Evolutionary conservation across 2,113 vertebrate genomes (phyloP).

Genomic region (Jacana jacana): DNA sequence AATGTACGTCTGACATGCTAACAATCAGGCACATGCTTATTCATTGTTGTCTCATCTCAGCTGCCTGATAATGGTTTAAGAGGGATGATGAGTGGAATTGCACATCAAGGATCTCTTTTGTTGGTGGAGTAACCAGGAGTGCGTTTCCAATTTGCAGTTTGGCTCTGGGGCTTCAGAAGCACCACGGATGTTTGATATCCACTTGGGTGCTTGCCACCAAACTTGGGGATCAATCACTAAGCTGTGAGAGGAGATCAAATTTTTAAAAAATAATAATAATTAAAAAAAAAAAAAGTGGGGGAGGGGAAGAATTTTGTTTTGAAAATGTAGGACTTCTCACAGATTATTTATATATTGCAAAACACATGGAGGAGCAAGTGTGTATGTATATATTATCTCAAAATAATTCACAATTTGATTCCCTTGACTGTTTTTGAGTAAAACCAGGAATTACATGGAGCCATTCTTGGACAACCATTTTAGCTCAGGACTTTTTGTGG

Average conservation of each 20-base stretch:
- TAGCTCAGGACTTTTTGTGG: not conserved
- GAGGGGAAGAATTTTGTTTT: not conserved
- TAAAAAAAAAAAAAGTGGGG: not conserved
- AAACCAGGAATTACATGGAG: not conserved
- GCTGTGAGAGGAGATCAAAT: not conserved
- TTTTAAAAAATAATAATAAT: too few relatives aligned
- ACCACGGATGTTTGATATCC: conserved; percentile 11
- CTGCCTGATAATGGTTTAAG: conserved; percentile 59
- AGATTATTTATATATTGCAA: not conserved
- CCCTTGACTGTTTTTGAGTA: not conserved
- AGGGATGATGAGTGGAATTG: conserved; percentile 50
- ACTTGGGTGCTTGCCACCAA: conserved; percentile 34
- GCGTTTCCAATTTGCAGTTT: conserved; percentile 71
- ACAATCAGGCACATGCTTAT: conserved; percentile 59
- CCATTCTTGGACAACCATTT: not conserved
- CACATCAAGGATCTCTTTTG: conserved; percentile 66
- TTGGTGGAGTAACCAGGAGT: conserved; percentile 27
- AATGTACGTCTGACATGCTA: conserved; percentile 60
- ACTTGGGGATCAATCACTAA: conserved; percentile 25
- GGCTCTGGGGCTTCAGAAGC: conserved; percentile 49
- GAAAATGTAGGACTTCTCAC: not conserved
- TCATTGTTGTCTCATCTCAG: conserved; percentile 66
- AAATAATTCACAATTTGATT: not conserved
- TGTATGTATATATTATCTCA: not conserved
- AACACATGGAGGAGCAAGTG: not conserved